phyloP scores from a whole-genome alignment of 1,140 invertebrate genomes.

The Tetramorium alpestre region DNA sequence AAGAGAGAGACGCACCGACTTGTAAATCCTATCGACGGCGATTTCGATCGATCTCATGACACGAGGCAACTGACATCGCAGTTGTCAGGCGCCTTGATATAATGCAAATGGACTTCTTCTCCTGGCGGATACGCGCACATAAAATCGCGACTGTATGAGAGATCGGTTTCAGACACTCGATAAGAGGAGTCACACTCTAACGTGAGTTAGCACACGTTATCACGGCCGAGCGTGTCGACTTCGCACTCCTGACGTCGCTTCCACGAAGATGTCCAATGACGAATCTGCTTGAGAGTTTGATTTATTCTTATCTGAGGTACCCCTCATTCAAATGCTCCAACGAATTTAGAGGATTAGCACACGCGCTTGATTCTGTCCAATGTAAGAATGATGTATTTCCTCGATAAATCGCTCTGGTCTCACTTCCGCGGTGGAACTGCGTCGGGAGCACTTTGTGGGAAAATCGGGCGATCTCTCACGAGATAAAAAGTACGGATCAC shows the following conservation, averaged over 20 bases:
- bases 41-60: not conserved
- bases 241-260: conserved; percentile 51
- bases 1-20: not conserved
- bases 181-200: conserved; percentile 58
- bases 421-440: not conserved
- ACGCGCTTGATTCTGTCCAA: not conserved
- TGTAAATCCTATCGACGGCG: not conserved
- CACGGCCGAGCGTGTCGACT: conserved; percentile 63
- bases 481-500: conserved; percentile 22
- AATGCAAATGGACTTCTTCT: conserved; percentile 20
- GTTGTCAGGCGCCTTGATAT: not conserved
- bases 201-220: conserved; percentile 58
- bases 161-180: conserved; percentile 61
- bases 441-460: conserved; percentile 15
- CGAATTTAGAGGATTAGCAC: not conserved
- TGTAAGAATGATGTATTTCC: not conserved
- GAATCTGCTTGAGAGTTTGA: not conserved
- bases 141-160: conserved; percentile 47
- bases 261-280: conserved; percentile 40
- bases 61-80: conserved; percentile 16
- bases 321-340: not conserved
- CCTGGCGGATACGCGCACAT: conserved; percentile 18
- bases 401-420: not conserved
- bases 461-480: conserved; percentile 8
- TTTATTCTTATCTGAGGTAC: not conserved